Percentiles rank a stretch among this genome's conserved stretches.
phyloP scores from a whole-genome alignment of 1,140 invertebrate species.

The Paramacrobiotus metropolitanus region DNA sequence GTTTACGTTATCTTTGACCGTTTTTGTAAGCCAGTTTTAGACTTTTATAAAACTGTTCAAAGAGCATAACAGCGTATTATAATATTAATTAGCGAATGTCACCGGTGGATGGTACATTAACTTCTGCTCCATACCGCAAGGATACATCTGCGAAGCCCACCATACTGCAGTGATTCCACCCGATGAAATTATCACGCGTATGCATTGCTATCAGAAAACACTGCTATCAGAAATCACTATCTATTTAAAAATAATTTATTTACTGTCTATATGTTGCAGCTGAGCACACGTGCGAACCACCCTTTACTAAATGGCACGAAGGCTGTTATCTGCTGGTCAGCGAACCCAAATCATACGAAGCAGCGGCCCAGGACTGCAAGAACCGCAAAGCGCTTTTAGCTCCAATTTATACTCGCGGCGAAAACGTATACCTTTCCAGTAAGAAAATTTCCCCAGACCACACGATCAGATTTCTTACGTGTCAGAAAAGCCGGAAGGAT shows the following conservation, averaged over 20 bases:
- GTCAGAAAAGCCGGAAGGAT: too few relatives aligned
- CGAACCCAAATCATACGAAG: neutral
- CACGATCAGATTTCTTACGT: too few relatives aligned
- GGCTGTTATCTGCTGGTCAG: neutral
- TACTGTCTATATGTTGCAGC: too few relatives aligned
- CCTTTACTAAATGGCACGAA: neutral
- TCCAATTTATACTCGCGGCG: neutral
- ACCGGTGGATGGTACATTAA: neutral
- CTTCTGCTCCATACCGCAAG: neutral
- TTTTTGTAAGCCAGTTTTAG: too few relatives aligned
- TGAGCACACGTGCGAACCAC: neutral
- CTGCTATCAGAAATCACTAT: neutral
- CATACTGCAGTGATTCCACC: neutral
- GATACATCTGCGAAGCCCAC: neutral
- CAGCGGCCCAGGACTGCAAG: neutral
- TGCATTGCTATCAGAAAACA: too few relatives aligned
- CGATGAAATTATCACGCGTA: neutral
- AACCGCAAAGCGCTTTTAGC: neutral
- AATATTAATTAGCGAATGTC: neutral
- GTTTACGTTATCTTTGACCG: too few relatives aligned
- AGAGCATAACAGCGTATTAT: neutral
- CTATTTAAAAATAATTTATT: neutral
- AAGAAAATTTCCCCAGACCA: too few relatives aligned
- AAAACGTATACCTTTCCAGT: neutral
- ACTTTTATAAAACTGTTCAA: too few relatives aligned